phyloP scores from a whole-genome alignment of 2,888 invertebrate species.

The Xestia ashworthii region DNA sequence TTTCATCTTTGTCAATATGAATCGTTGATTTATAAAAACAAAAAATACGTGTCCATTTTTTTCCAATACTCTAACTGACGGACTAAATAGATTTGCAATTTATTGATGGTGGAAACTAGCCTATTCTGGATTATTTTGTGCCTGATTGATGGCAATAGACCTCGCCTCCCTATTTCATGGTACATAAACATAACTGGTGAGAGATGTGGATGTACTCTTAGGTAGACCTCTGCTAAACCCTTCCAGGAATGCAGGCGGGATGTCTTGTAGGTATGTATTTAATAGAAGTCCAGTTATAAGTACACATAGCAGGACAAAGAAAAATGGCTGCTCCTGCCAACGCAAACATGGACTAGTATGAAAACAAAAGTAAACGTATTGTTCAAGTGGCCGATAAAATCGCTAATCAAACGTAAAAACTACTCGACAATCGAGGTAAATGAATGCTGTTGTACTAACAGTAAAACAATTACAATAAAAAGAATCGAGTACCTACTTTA shows the following conservation, averaged over 20 bases:
- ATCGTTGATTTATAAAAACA: no score
- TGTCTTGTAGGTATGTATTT: not conserved
- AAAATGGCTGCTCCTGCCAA: constrained; percentile 12
- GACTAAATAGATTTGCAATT: no score
- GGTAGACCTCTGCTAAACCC: not conserved
- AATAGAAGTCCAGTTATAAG: not conserved
- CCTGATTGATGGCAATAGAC: no score
- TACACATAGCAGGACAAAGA: not conserved
- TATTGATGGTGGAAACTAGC: no score
- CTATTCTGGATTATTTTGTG: no score
- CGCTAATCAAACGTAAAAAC: constrained; percentile 21
- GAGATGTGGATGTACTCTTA: not conserved
- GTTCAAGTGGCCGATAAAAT: constrained; percentile 37
- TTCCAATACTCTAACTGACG: no score
- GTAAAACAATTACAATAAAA: not conserved
- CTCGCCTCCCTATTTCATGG: no score
- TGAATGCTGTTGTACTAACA: not conserved
- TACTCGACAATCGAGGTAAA: constrained; percentile 3
- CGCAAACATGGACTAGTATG: not conserved
- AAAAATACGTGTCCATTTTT: no score
- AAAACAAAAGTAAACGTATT: constrained; percentile 30
- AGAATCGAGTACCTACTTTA: not conserved
- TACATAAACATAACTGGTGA: no score
- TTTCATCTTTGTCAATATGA: no score
- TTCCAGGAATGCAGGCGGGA: not conserved